These are phyloP conservation scores for Himalopsyche kuldschensis DNA, from an alignment of 2,888 invertebrate species.

Conservation along the genomic window DNA sequence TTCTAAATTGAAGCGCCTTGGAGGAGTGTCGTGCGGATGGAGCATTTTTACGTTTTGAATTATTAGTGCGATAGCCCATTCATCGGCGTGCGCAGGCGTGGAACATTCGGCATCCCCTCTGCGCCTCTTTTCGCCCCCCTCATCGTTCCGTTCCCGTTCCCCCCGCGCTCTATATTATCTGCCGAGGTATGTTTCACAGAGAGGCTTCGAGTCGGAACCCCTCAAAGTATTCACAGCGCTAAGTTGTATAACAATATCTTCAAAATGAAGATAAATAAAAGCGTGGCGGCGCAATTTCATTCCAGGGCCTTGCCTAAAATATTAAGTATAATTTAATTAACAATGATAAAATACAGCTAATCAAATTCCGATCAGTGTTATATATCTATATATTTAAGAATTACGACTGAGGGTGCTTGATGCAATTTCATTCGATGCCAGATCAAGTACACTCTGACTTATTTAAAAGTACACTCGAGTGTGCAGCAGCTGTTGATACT, in stretches of 20 bases:
- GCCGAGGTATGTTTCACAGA: neutral
- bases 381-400: too few relatives aligned
- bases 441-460: too few relatives aligned
- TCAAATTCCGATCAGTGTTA: too few relatives aligned
- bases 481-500: too few relatives aligned
- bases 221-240: neutral
- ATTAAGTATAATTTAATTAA: neutral
- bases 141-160: neutral
- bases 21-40: neutral
- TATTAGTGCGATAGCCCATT: neutral
- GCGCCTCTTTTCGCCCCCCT: neutral
- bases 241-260: neutral
- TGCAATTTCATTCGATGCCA: too few relatives aligned
- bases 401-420: too few relatives aligned
- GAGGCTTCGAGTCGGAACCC: neutral
- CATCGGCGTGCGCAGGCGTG: neutral
- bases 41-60: neutral
- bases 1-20: neutral
- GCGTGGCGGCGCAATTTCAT: neutral
- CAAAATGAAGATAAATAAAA: neutral
- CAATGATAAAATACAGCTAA: too few relatives aligned
- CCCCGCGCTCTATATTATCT: neutral
- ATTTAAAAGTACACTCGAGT: too few relatives aligned
- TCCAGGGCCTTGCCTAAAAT: neutral
- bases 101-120: neutral